A percentile compares a stretch with the other conserved stretches of the same genome.
Evolutionary conservation across 1,140 invertebrate genomes (phyloP).

Genomic region (Drosophila sechellia): DNA sequence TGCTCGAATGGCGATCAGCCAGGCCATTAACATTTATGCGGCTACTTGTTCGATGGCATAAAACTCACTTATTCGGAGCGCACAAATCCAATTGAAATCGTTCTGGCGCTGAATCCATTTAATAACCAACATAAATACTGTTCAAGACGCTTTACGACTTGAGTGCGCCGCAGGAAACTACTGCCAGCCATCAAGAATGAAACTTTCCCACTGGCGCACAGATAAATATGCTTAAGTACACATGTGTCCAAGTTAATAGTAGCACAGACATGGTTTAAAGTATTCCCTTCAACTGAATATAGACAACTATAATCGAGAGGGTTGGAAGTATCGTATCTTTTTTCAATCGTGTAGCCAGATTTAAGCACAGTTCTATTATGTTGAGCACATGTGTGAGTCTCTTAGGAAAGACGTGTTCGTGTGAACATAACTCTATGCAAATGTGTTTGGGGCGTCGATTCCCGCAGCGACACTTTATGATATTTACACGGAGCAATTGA

Average conservation of each 20-base stretch:
- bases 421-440: conserved; percentile 41
- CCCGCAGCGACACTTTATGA: conserved; percentile 65
- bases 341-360: too few species aligned
- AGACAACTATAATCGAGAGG: too few species aligned
- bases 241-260: conserved; percentile 11
- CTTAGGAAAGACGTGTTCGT: conserved; percentile 2
- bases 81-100: conserved; percentile 78
- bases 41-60: conserved; percentile 44
- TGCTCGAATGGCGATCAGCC: conserved; percentile 24
- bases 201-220: conserved; percentile 30
- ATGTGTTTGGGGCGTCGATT: conserved; percentile 47
- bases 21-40: conserved; percentile 64
- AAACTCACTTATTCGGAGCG: conserved; percentile 47
- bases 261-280: neutral
- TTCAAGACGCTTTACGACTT: conserved; percentile 77
- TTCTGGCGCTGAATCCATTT: conserved; percentile 73
- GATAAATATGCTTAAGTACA: conserved; percentile 13
- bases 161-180: conserved; percentile 70
- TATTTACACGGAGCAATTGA: conserved; percentile 12
- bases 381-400: neutral
- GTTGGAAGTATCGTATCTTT: too few species aligned
- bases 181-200: conserved; percentile 34
- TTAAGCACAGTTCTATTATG: neutral
- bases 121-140: conserved; percentile 81
- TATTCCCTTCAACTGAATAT: neutral